A percentile compares a stretch with the other conserved stretches of the same genome.
phyloP scores from a whole-genome alignment of 1,140 invertebrate species.

The Danaus plexippus region DNA sequence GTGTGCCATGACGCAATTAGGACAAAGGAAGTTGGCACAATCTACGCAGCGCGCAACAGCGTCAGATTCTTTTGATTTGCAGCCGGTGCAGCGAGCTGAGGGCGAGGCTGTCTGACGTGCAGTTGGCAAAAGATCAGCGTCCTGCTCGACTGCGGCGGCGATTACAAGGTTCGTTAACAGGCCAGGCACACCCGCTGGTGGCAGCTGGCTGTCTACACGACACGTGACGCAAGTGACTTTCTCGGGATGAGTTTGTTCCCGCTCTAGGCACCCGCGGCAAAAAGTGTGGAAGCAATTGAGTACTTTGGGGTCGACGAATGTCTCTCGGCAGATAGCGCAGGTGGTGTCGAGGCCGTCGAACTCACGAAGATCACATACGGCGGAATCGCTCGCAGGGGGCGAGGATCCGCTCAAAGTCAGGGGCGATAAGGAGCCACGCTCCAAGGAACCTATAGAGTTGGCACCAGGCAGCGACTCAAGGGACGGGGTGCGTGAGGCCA shows the following conservation, averaged over 20 bases:
- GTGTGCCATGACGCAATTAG: conserved; percentile 97
- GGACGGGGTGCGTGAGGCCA: conserved; percentile 83
- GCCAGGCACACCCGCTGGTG: conserved; percentile 72
- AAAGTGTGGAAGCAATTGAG: conserved; percentile 88
- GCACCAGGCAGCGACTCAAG: conserved; percentile 90
- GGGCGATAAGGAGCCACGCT: conserved; percentile 81
- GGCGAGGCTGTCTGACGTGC: conserved; percentile 62
- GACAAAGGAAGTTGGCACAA: conserved; percentile 95
- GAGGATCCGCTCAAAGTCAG: conserved; percentile 86
- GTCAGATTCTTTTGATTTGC: conserved; percentile 88
- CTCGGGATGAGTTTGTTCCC: conserved; percentile 79
- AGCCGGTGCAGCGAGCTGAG: conserved; percentile 84
- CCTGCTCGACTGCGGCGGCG: conserved; percentile 73
- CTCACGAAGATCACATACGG: conserved; percentile 78
- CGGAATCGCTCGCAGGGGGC: conserved; percentile 84
- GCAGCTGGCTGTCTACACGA: conserved; percentile 79
- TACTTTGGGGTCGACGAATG: conserved; percentile 80
- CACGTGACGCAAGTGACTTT: conserved; percentile 88
- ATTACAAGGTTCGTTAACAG: conserved; percentile 78
- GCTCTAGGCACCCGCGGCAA: conserved; percentile 85
- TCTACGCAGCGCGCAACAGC: conserved; percentile 94
- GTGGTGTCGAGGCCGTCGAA: conserved; percentile 75
- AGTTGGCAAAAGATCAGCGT: conserved; percentile 65
- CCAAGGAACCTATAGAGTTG: conserved; percentile 88
- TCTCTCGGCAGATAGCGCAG: conserved; percentile 88